These are phyloP conservation scores for Tapera naevia DNA, from an alignment of 2,797 vertebrate genomes.

Conservation along the genomic window DNA sequence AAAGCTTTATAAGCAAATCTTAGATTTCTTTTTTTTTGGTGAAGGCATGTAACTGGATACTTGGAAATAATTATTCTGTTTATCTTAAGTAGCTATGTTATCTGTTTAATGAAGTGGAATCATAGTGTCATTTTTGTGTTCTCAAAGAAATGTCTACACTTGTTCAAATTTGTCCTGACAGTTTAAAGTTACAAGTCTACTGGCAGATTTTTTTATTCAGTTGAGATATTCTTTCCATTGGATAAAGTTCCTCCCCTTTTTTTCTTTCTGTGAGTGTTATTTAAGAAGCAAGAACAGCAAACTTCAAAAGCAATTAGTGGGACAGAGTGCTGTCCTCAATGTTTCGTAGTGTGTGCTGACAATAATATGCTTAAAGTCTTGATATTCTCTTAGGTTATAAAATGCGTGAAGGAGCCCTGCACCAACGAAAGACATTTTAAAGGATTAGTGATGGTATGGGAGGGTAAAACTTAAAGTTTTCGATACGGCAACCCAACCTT, in stretches of 20 bases:
- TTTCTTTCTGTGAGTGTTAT: neutral
- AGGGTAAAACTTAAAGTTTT: neutral
- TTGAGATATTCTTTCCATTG: neutral
- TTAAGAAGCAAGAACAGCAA: neutral
- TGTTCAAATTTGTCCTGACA: neutral
- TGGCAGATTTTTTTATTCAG: neutral
- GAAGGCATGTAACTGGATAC: neutral
- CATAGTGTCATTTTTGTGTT: neutral
- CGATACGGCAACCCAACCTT: neutral
- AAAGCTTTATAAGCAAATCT: neutral
- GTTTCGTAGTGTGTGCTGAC: neutral
- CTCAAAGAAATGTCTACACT: neutral
- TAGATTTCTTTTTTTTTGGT: constrained; percentile 16
- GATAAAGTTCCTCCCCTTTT: neutral
- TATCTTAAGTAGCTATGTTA: neutral
- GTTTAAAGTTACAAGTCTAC: neutral
- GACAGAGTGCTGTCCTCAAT: neutral
- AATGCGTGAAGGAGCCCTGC: neutral
- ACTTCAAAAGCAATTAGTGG: neutral
- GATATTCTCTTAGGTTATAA: neutral
- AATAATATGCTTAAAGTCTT: neutral
- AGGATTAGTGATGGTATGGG: neutral
- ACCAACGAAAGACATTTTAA: neutral
- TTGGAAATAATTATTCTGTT: neutral
- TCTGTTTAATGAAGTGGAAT: neutral